These are phyloP conservation scores for Cephalopholis sonnerati DNA, from an alignment of 2,113 vertebrate species.

Conservation along the genomic window DNA sequence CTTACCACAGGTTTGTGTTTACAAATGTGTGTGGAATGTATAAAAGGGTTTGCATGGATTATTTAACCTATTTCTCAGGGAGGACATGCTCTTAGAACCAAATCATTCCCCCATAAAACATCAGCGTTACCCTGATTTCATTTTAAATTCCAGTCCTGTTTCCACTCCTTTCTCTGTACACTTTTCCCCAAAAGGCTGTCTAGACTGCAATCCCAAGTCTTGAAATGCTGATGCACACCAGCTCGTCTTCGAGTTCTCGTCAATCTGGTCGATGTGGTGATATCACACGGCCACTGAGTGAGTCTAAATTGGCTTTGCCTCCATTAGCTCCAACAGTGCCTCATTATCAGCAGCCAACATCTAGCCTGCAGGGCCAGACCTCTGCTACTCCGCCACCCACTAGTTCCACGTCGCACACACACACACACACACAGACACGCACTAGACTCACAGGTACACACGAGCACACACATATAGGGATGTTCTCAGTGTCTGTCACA, in stretches of 20 bases:
- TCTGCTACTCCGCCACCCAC: conserved; percentile 46
- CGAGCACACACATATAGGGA: background rate
- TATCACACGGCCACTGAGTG: conserved; percentile 57
- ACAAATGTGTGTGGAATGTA: conserved; percentile 1
- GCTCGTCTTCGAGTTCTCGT: conserved; percentile 50
- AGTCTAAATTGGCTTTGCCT: conserved; percentile 73
- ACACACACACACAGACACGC: conserved; percentile 8
- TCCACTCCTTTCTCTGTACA: background rate
- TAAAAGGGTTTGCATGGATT: conserved; percentile 2
- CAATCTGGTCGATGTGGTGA: conserved; percentile 56
- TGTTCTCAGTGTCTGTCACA: conserved; percentile 22
- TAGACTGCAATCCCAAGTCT: conserved; percentile 43
- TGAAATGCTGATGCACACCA: conserved; percentile 46
- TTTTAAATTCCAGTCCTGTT: conserved; percentile 45
- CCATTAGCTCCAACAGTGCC: conserved; percentile 61
- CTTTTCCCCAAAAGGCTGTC: conserved; percentile 11
- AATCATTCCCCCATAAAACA: background rate
- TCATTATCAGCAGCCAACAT: conserved; percentile 72
- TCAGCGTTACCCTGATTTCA: background rate
- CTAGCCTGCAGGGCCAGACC: conserved; percentile 66
- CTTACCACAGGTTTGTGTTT: conserved; percentile 20
- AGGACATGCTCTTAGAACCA: background rate
- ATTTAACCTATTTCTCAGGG: background rate
- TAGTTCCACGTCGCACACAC: conserved; percentile 21
- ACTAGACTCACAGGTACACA: conserved; percentile 35